Evolutionary conservation across 1,140 invertebrate genomes (phyloP), one percentile per base, ranked within the genome.

Genomic region (Helicoverpa armigera): DNA sequence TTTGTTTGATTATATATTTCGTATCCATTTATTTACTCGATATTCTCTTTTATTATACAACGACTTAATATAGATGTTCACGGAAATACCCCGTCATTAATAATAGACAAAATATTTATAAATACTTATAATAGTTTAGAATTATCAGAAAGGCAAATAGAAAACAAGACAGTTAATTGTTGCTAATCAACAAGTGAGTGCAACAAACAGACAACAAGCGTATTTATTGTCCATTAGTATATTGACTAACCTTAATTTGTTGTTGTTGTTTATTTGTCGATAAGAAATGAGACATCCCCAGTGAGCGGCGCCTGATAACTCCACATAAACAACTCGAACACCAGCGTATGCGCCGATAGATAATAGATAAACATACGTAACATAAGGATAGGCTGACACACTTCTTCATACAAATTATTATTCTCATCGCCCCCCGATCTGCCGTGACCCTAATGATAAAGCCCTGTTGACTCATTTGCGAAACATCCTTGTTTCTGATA

Each of bases 201-300:
- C 60, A 67, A 77, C 61, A 53, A 67, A 65, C 61, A 77, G 35
- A 80, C 58, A 72, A 43, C 43, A 72, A 14, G 4, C 48, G 14
- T 73, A 74, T 83, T 77, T 84, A 83, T 79, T 79, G 84, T 79
- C 84, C 82, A 83, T 90, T 86, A 83, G 80, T 81, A 77, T 84
- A 82, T 88, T 91, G 85, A 89, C 86, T 87, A 89, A 88, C 86
- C 85, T 86, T 89, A 90, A 89, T 89, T 84, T 88, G 86, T 88
- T 90, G 87, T 91, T 88, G 81, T 88, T 88, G 77, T 85, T 81
- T 53, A 75, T n/a, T 70, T 73, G 78, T 61, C 76, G 79, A 85
- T 87, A 87, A 82, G 43, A 67, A 82, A 43, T 72, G 82, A 83
- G 82, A 87, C 86, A 89, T 86, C 84, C 84, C 84, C 81, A 78